Evolutionary conservation across 2,797 vertebrate species (phyloP), one percentile per base, ranked within the genome.

Genomic region (Rhabdophis nuchalis): DNA sequence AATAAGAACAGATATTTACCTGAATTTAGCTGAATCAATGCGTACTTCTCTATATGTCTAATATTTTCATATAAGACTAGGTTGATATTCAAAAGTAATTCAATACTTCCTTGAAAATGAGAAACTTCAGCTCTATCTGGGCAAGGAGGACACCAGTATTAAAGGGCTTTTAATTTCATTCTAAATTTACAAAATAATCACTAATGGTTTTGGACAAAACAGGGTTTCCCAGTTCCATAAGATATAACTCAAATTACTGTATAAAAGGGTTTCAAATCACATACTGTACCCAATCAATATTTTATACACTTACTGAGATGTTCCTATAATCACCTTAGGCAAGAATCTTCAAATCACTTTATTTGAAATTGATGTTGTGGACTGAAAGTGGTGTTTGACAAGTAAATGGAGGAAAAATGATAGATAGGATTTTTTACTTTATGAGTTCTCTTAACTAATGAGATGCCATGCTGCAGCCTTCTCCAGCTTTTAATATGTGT

Each of bases 1-100:
- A 90, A 93, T 95, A 92, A 96, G 94, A 60, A 91, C 25, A 89
- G 61, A 23, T 58, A 93, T 82, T n/a, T n/a, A n/a, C n/a, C 8
- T 82, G 64, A 41, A 46, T 6, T 61, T 12, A 52, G 50, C 13
- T 90, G 52, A 58, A 86, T 25, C 85, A 32, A 90, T 91, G 50
- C n/a, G 60, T 54, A 60, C 53, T 85, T 90, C 27, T 85, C n/a
- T 23, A 41, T 25, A 85, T 64, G 58, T 92, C 5, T 93, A 64
- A 87, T 52, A 77, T 72, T 18, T 0, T 23, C 41, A 61, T 89
- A 60, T 61, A 54, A 53, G 56, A 86, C 85, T 56, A 61, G 23
- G 25, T 10, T 16, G 60, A 86, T 50, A 85, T 86, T 2, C 23
- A 0, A 92, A 92, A 89, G 91, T 46, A 57, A n/a, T 27, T 16